These are phyloP conservation scores for Cyprinus carpio DNA, from an alignment of 2,113 vertebrate species.

Conservation along the genomic window DNA sequence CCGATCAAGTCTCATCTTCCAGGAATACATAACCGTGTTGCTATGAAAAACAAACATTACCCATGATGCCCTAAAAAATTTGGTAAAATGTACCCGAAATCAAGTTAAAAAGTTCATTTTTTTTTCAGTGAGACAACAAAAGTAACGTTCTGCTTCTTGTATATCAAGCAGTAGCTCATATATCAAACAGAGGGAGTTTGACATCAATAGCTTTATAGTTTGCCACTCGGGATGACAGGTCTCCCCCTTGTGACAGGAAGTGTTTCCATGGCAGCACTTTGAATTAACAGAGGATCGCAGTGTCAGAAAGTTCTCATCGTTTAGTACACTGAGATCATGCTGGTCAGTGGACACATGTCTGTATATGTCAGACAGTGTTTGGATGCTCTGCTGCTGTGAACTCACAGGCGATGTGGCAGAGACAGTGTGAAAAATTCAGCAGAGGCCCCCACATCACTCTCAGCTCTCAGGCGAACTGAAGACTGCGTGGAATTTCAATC, in stretches of 20 bases:
- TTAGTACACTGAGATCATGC: slow-evolving; percentile 20
- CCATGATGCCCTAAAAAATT: not conserved
- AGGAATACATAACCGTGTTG: slow-evolving; percentile 25
- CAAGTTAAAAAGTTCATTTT: not conserved
- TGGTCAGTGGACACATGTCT: slow-evolving; percentile 32
- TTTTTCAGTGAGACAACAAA: not conserved
- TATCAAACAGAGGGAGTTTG: slow-evolving; percentile 25
- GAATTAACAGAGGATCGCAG: slow-evolving; percentile 32
- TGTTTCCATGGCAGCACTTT: slow-evolving; percentile 49
- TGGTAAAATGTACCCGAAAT: not conserved
- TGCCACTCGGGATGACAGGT: slow-evolving; percentile 27
- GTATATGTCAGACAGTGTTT: slow-evolving; percentile 14
- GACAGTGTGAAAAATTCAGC: slow-evolving; percentile 15
- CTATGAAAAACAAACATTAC: not conserved
- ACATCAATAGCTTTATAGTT: slow-evolving; percentile 44
- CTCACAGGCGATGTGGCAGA: not conserved
- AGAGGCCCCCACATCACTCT: slow-evolving; percentile 15
- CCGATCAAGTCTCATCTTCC: slow-evolving; percentile 8
- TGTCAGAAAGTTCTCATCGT: slow-evolving; percentile 23
- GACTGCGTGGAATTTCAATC: slow-evolving; percentile 45
- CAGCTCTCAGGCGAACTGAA: slow-evolving; percentile 23
- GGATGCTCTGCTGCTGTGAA: not conserved
- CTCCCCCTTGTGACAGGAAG: slow-evolving; percentile 28
- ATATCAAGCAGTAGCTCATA: slow-evolving; percentile 23
- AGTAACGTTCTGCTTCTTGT: not conserved